These are phyloP conservation scores for Lagopus leucura DNA, from an alignment of 2,113 vertebrate genomes.

Conservation along the genomic window DNA sequence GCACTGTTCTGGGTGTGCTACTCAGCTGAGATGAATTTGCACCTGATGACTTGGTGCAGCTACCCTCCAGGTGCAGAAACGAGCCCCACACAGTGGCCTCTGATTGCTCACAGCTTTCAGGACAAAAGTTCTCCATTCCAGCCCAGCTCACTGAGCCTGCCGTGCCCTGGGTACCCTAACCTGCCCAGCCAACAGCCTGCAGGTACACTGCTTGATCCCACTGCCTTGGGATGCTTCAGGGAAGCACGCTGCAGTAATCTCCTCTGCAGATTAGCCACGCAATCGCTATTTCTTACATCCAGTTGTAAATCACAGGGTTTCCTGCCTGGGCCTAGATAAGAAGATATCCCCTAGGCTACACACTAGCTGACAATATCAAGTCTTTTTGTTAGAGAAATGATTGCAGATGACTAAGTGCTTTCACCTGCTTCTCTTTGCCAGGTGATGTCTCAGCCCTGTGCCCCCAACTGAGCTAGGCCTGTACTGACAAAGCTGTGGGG, in stretches of 20 bases:
- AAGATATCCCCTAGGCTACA: not conserved
- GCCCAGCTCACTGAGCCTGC: not conserved
- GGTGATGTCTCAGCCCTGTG: not conserved
- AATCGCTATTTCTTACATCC: not conserved
- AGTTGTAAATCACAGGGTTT: conserved; percentile 40
- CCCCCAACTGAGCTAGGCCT: not conserved
- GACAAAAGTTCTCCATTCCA: not conserved
- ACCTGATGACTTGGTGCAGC: not conserved
- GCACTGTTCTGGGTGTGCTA: too few species aligned
- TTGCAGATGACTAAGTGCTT: conserved; percentile 32
- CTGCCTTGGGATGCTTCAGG: not conserved
- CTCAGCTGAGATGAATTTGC: not conserved
- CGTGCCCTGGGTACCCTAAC: not conserved
- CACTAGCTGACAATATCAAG: not conserved
- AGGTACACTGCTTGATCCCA: not conserved
- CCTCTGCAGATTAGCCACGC: not conserved
- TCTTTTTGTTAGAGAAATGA: conserved; percentile 39
- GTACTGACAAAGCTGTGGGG: not conserved
- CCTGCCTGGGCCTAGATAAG: conserved; percentile 40
- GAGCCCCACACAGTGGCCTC: rapidly evolving
- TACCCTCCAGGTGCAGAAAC: not conserved
- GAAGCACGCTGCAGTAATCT: not conserved
- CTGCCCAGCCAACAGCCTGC: not conserved
- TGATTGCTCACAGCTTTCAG: not conserved
- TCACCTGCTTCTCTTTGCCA: conserved; percentile 28